A percentile compares a stretch with the other conserved stretches of the same genome.
phyloP scores from a whole-genome alignment of 53 echinoderm and acorn worm genomes.

The Patiria pectinifera region DNA sequence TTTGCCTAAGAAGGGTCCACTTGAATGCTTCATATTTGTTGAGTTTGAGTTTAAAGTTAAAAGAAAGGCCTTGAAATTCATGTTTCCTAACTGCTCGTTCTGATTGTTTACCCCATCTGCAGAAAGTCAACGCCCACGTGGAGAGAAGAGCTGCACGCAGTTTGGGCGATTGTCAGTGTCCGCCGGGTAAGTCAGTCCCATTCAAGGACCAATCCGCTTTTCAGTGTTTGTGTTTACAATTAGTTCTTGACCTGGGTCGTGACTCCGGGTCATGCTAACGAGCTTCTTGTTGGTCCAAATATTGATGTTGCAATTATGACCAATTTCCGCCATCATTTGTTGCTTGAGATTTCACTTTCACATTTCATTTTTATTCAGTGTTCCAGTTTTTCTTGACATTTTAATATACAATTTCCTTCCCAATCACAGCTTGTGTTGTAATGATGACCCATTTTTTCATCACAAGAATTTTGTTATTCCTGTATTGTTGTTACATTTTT shows the following conservation, averaged over 20 bases:
- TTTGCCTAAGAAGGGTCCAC: background rate
- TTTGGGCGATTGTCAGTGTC: conserved; percentile 45
- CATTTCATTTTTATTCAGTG: background rate
- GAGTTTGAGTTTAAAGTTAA: background rate
- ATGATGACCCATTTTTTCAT: background rate
- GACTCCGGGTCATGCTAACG: conserved; percentile 48
- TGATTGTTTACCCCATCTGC: conserved; percentile 22
- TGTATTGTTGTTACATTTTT: too few species aligned
- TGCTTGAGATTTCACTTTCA: conserved; percentile 3
- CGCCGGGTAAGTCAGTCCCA: conserved; percentile 38
- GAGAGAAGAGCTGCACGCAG: conserved; percentile 51
- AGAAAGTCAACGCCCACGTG: conserved; percentile 47
- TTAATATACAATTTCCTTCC: too few species aligned
- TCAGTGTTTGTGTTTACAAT: conserved; percentile 40
- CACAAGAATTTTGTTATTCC: too few species aligned
- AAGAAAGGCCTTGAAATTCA: background rate
- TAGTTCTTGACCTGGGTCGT: conserved; percentile 35
- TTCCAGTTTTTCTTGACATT: background rate
- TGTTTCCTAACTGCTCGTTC: background rate
- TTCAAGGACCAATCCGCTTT: background rate
- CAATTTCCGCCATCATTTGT: background rate
- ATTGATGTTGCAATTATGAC: conserved; percentile 50
- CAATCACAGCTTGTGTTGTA: background rate
- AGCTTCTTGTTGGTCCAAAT: conserved; percentile 31
- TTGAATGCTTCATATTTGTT: too few species aligned